Base-by-base conservation (phyloP, 2,888 invertebrate genomes). In the Clostera curtula region DNA sequence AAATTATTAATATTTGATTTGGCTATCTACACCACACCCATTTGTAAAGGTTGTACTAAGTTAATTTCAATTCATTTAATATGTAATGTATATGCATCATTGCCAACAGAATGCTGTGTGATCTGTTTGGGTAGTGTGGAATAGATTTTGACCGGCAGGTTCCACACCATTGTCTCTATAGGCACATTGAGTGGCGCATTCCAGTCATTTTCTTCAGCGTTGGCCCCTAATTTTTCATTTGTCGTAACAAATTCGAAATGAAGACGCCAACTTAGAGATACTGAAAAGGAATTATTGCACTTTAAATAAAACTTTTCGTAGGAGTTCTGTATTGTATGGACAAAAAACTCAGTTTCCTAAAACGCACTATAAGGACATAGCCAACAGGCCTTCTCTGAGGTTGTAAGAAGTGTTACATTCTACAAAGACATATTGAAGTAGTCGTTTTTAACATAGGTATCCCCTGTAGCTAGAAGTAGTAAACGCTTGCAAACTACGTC, bases 151-250 rank as follows among this genome's bases (percentile, higher is more conserved):
- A 99, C 91, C 0, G 98, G 97, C 28, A 98, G 85, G 77, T 98
- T 96, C 98, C 98, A 99, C 7, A 97, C 92, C 96, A 98, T 97
- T 1, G 98, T 98, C 76, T 99, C 98, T 32, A 98, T 97, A 6
- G 95, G 90, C 14, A 97, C 85, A 41, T 90, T 90, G 2, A 90
- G 80, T 0, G 97, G 97, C 0, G 95, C 97, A 52, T 90, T 91
- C 91, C 97, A 95, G 17, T 86, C 88, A 12, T 86, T 80, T 12
- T 87, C 85, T 31, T 85, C 85, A 23, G 65, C 57, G 3, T 87
- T 87, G 12, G 88, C 85, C 34, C 87, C 79, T 25, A 90, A 79
- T 28, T 87, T 85, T 54, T 90, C 90, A 64, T 88, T 86, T 35
- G 92, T 92, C 0, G 95, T 96, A 0, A 96, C 98, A 83, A 99